phyloP scores from a whole-genome alignment of 2,888 invertebrate genomes.

The Chloroclystis v-ata region DNA sequence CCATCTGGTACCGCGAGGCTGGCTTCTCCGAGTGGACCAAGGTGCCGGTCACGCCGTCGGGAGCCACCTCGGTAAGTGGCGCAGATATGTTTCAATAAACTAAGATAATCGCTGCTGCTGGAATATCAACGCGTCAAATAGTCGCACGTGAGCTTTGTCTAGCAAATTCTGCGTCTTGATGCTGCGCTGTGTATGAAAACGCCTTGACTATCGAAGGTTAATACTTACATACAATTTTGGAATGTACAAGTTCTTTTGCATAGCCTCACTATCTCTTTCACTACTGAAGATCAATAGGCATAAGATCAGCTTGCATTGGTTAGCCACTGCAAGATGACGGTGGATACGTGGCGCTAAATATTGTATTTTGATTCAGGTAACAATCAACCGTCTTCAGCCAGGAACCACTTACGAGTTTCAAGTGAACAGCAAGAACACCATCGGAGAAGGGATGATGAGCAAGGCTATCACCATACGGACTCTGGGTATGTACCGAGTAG shows the following conservation, averaged over 20 bases:
- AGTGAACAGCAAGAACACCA: slow-evolving; percentile 95
- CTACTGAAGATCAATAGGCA: too few relatives aligned
- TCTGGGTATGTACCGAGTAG: slow-evolving; percentile 80
- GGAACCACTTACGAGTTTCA: slow-evolving; percentile 97
- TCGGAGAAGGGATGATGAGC: slow-evolving; percentile 97
- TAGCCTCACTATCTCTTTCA: too few relatives aligned
- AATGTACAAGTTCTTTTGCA: too few relatives aligned
- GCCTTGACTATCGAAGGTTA: too few relatives aligned
- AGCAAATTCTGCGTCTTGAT: too few relatives aligned
- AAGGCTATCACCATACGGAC: slow-evolving; percentile 93
- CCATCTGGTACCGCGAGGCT: slow-evolving; percentile 94
- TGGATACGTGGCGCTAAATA: background rate
- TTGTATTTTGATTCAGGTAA: slow-evolving; percentile 72
- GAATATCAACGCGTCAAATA: too few relatives aligned
- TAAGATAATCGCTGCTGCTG: too few relatives aligned
- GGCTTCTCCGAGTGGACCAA: slow-evolving; percentile 95
- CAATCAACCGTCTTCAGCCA: slow-evolving; percentile 93
- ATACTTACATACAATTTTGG: too few relatives aligned
- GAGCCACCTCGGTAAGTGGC: slow-evolving; percentile 81
- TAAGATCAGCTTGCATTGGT: too few relatives aligned
- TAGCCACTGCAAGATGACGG: too few relatives aligned
- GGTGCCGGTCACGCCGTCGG: slow-evolving; percentile 94
- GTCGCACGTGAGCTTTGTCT: too few relatives aligned
- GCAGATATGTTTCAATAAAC: background rate
- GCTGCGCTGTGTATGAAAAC: too few relatives aligned